phyloP scores from a whole-genome alignment of 1,140 invertebrate genomes.

The Temnothorax nylanderi region DNA sequence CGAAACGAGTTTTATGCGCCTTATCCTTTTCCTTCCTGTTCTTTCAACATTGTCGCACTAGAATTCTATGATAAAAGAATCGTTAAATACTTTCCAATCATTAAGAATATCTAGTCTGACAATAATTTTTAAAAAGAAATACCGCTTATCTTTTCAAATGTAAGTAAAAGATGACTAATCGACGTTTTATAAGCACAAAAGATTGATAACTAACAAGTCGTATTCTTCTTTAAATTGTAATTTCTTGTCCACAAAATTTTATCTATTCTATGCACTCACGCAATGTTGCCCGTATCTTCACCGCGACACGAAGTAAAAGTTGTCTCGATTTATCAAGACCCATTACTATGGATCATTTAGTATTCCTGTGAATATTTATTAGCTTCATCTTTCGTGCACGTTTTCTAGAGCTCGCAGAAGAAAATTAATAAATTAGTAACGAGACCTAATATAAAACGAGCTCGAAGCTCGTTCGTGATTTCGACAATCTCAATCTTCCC shows the following conservation, averaged over 20 bases:
- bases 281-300: slow-evolving; percentile 5
- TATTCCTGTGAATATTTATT: slow-evolving; percentile 51
- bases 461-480: not conserved
- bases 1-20: not conserved
- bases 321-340: slow-evolving; percentile 30
- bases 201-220: not conserved
- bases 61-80: not conserved
- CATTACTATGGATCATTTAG: slow-evolving; percentile 27
- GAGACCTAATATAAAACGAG: not conserved
- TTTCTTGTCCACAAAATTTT: not conserved
- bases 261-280: slow-evolving; percentile 11
- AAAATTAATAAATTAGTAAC: slow-evolving; percentile 53
- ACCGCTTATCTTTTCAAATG: not conserved
- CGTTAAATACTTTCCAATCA: not conserved
- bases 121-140: not conserved
- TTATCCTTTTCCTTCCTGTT: not conserved
- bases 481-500: not conserved
- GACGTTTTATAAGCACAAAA: not conserved
- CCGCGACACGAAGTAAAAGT: slow-evolving; percentile 46
- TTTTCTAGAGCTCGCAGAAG: not conserved
- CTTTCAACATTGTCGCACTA: not conserved
- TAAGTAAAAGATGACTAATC: not conserved
- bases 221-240: not conserved
- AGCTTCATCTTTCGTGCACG: slow-evolving; percentile 5
- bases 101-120: not conserved